Conservation (phyloP, 2,888 invertebrate species). For the Neocrepidodera transversa region DNA sequence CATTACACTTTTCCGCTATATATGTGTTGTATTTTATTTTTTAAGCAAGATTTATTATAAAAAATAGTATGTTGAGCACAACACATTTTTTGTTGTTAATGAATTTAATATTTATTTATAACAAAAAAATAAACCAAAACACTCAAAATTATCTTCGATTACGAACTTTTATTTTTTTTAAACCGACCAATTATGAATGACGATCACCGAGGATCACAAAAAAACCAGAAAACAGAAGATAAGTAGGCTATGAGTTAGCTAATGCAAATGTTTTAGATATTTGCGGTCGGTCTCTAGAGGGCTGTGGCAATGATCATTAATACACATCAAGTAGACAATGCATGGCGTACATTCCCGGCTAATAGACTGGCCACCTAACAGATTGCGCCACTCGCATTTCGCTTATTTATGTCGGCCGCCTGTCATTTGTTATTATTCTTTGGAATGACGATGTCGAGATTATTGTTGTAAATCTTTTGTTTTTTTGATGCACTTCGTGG, state of each 20-base stretch:
- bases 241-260: slow-evolving; percentile 42
- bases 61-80: too few relatives aligned
- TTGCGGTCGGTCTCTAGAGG: slow-evolving; percentile 52
- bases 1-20: too few relatives aligned
- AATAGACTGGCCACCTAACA: slow-evolving; percentile 59
- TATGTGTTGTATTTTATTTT: too few relatives aligned
- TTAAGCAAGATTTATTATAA: too few relatives aligned
- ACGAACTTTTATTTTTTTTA: background rate
- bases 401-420: slow-evolving; percentile 54
- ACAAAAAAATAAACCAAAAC: slow-evolving; percentile 15
- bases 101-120: too few relatives aligned
- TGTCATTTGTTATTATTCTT: slow-evolving; percentile 52
- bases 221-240: slow-evolving; percentile 26
- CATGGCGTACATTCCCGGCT: slow-evolving; percentile 57
- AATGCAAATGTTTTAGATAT: slow-evolving; percentile 56
- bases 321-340: slow-evolving; percentile 57
- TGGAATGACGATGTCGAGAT: slow-evolving; percentile 9
- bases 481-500: slow-evolving; percentile 5
- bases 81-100: too few relatives aligned
- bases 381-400: slow-evolving; percentile 57
- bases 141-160: slow-evolving; percentile 1
- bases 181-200: background rate
- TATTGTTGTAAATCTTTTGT: slow-evolving; percentile 16
- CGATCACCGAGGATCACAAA: slow-evolving; percentile 10
- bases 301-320: slow-evolving; percentile 51